Conservation (phyloP, 2,888 invertebrate species). For the Halictus quadricinctus region DNA sequence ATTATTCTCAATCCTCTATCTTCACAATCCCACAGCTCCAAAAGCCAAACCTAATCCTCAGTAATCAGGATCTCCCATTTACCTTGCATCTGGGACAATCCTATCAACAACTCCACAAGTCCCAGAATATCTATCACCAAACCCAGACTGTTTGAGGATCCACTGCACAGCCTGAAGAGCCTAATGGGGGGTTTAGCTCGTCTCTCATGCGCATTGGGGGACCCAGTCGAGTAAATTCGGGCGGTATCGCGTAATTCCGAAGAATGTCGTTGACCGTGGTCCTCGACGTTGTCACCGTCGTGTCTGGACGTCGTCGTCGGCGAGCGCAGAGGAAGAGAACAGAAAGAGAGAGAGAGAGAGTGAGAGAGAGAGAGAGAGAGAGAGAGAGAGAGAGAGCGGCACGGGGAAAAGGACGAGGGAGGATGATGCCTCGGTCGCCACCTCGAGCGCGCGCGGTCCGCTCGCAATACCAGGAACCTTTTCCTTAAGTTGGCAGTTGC, state of each 20-base stretch:
- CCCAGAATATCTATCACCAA: too few relatives aligned
- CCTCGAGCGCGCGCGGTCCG: slow-evolving; percentile 43
- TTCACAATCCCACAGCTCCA: too few relatives aligned
- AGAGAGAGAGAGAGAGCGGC: background rate
- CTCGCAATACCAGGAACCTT: slow-evolving; percentile 79
- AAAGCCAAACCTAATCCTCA: too few relatives aligned
- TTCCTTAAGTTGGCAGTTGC: slow-evolving; percentile 80
- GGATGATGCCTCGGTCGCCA: slow-evolving; percentile 56
- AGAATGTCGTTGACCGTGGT: slow-evolving; percentile 77
- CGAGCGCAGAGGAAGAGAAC: background rate
- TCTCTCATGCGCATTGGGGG: background rate
- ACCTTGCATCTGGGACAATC: too few relatives aligned
- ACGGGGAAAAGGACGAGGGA: slow-evolving; percentile 41
- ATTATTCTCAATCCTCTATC: too few relatives aligned
- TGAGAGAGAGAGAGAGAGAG: slow-evolving; percentile 8
- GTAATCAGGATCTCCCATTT: too few relatives aligned
- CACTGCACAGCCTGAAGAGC: background rate
- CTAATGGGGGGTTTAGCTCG: background rate
- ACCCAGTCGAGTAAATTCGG: background rate
- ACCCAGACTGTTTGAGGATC: background rate
- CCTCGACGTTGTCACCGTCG: background rate
- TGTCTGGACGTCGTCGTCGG: slow-evolving; percentile 60
- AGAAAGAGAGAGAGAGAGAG: background rate
- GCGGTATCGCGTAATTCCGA: slow-evolving; percentile 75
- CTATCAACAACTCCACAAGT: too few relatives aligned